Base-by-base conservation (phyloP, 1,140 invertebrate species). In the Apis dorsata region DNA sequence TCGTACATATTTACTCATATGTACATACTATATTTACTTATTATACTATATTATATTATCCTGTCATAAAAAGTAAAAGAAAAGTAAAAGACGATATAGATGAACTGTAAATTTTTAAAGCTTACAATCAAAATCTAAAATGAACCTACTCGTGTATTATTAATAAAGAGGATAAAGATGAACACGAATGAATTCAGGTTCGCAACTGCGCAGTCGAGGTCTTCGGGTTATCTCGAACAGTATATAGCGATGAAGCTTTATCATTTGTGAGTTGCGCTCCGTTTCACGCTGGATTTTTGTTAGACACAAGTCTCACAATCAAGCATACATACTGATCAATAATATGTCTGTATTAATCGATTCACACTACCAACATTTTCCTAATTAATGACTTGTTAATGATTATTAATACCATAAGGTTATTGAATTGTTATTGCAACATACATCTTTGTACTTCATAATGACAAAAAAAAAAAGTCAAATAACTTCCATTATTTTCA, bases 231-330 rank as follows among this genome's bases (percentile, higher is more conserved):
- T 88, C 86, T 72, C 72, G n/a, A 44, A 53, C 65, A 57, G 19
- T 49, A 53, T 65, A 57, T 19, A 57, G 73, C 71, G 81, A 59
- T 59, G 70, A 17, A 57, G 51, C 28, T 63, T 83, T 88, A 88
- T 88, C 87, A 60, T 55, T 17, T 10, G 51, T 60, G 34, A 49
- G 74, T 74, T 80, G 83, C 66, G 79, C 57, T 78, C 85, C 83
- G 85, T 85, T 85, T 78, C 84, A 84, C 65, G 53, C 69, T 51
- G 34, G 53, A 85, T 88, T 88, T 88, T 88, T 88, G 55, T 65
- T 19, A 66, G 70, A 66, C 68, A 68, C 24, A 24, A 44, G 63
- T 55, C 57, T 28, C 70, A 71, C 44, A 69, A 44, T 0, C 68
- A 2, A 24, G 51, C n/a, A 11, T 49, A 62, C 44, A 77, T 59